Conservation (phyloP, 2,797 vertebrate species). For the Argyrosomus regius region DNA sequence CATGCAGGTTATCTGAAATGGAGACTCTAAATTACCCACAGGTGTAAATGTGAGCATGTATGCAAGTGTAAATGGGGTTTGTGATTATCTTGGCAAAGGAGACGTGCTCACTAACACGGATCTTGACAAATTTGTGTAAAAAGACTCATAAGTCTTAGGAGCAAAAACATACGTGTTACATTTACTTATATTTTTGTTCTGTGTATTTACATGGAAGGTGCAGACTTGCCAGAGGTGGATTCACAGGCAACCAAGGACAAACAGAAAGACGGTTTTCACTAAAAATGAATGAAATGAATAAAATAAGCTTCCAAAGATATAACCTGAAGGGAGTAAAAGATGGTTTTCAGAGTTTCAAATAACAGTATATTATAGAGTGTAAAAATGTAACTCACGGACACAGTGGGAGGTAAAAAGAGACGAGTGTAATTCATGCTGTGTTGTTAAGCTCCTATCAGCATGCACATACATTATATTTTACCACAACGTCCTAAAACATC, state of each 20-base stretch:
- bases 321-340: conserved; percentile 28
- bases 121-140: no score
- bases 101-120: no score
- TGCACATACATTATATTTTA: conserved; percentile 48
- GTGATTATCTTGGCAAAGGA: neutral
- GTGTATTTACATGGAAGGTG: neutral
- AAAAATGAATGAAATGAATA: conserved; percentile 13
- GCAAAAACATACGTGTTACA: no score
- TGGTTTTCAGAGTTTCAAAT: conserved; percentile 31
- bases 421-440: conserved; percentile 5
- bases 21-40: neutral
- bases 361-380: conserved; percentile 31
- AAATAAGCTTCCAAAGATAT: conserved; percentile 13
- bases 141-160: no score
- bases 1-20: neutral
- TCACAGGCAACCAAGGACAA: conserved; percentile 14
- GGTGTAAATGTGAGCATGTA: neutral
- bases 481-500: conserved; percentile 38
- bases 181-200: no score
- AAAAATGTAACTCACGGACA: neutral
- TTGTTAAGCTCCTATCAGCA: conserved; percentile 27
- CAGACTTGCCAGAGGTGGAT: neutral
- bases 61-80: neutral
- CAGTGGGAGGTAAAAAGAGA: conserved; percentile 1
- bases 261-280: neutral